A percentile compares a stretch with the other conserved stretches of the same genome.
Evolutionary conservation across 2,797 vertebrate genomes (phyloP).

Genomic region (Acanthiza pusilla): DNA sequence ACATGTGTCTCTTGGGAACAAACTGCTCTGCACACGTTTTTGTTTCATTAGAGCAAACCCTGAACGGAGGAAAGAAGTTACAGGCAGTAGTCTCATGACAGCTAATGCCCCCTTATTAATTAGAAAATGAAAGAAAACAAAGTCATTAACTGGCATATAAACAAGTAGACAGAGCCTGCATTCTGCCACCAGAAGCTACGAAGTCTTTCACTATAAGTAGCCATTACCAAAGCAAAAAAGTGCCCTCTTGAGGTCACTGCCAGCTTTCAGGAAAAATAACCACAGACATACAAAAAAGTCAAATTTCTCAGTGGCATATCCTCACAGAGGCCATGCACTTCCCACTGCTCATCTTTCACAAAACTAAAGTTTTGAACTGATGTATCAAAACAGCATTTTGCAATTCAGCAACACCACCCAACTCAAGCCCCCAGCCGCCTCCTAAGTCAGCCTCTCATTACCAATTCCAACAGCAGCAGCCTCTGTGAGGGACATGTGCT

Average conservation of each 20-base stretch:
- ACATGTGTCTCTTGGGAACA: not conserved
- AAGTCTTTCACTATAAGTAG: not conserved
- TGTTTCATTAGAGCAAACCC: not conserved
- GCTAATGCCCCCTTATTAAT: not conserved
- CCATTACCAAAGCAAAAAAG: not conserved
- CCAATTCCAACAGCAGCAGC: not conserved
- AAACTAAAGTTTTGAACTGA: not conserved
- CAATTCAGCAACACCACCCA: not conserved
- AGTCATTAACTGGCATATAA: not conserved
- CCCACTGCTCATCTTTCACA: not conserved
- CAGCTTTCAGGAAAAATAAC: not conserved
- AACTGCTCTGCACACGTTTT: not conserved
- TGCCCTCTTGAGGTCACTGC: slow-evolving; percentile 26
- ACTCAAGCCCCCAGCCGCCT: not conserved
- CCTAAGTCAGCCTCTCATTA: not conserved
- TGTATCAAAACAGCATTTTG: not conserved
- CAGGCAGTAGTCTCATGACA: not conserved
- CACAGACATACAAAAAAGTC: not conserved
- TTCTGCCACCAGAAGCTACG: not conserved
- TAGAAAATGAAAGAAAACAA: not conserved
- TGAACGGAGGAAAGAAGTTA: not conserved
- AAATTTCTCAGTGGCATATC: rapidly evolving
- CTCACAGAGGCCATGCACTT: not conserved
- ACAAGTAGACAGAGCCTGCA: not conserved
- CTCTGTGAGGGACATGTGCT: not conserved